Base-by-base conservation (phyloP, 2,113 vertebrate genomes). In the Chionomys nivalis region DNA sequence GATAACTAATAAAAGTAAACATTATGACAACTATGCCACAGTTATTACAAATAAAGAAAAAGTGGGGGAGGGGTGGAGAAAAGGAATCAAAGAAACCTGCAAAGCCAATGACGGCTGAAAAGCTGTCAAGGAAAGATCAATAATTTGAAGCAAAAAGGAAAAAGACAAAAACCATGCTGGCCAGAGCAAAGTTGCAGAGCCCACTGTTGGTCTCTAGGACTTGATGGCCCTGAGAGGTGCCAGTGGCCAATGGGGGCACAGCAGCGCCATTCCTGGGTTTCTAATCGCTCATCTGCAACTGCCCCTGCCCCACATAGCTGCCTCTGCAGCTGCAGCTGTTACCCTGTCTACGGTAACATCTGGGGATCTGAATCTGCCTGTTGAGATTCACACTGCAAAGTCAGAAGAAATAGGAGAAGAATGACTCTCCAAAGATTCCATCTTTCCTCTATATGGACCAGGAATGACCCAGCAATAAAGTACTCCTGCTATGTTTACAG, bases 1-100 rank as follows among this genome's bases (percentile, higher is more conserved):
- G 99, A 99, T 99, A 99, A 99, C 97, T 99, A 99, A 0, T 99
- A 99, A 98, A 99, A 99, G 98, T 99, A 99, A 99, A 97, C 99
- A 99, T 97, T 99, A 99, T 0, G 98, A 99, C 98, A 99, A 99
- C 98, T 99, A 99, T 95, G 99, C 98, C 58, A 42, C 96, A 97
- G 98, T 98, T 92, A 87, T 99, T 97, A 98, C 98, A 97, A 98
- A 98, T 95, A 99, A 99, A 97, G 99, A 99, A 97, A 99, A 21
- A 58, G 19, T 58, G 99, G 95, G 99, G 99, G 97, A 99, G 99
- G 98, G 97, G 99, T 99, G 96, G 99, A 99, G 77, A 99, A 4
- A 98, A 97, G 97, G 99, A 99, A 92, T 94, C 98, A 77, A 99
- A 99, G 97, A 99, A 99, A 98, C 77, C 98, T 79, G 82, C 95